Conservation (phyloP, 2,113 vertebrate species). For the Clarias gariepinus region DNA sequence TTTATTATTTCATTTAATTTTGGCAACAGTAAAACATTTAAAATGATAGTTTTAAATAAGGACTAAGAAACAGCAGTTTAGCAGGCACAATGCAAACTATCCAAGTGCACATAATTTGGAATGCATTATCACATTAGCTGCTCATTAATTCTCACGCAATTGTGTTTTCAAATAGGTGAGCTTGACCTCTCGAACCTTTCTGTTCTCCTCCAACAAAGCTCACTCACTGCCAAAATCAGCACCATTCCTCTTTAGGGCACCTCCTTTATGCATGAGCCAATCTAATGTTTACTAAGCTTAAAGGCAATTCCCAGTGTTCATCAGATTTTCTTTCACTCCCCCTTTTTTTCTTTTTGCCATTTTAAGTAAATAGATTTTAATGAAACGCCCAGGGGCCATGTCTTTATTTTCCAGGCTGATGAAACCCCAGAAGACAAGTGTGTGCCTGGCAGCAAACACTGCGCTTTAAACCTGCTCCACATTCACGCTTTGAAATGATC, state of each 20-base stretch:
- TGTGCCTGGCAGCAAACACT: slow-evolving; percentile 67
- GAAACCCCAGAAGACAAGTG: slow-evolving; percentile 63
- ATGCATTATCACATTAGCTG: neutral
- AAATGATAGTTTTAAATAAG: neutral
- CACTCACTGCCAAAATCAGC: slow-evolving; percentile 41
- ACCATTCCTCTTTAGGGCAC: slow-evolving; percentile 52
- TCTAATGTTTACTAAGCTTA: slow-evolving; percentile 63
- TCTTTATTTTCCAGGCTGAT: slow-evolving; percentile 62
- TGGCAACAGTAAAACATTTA: neutral
- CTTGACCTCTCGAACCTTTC: slow-evolving; percentile 44
- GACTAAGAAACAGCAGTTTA: neutral
- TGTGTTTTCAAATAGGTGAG: slow-evolving; percentile 41
- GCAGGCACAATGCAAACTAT: slow-evolving; percentile 50
- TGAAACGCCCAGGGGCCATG: slow-evolving; percentile 62
- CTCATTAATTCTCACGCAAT: slow-evolving; percentile 36
- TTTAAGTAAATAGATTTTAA: slow-evolving; percentile 69
- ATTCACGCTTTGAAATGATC: slow-evolving; percentile 73
- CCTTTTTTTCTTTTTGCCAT: slow-evolving; percentile 53
- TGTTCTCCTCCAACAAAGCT: slow-evolving; percentile 28
- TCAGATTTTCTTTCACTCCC: slow-evolving; percentile 53
- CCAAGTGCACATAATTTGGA: slow-evolving; percentile 7
- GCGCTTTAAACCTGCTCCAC: slow-evolving; percentile 65
- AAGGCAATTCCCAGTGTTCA: slow-evolving; percentile 60
- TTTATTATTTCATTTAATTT: neutral
- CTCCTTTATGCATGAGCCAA: slow-evolving; percentile 55